Conservation (phyloP, 2,888 invertebrate species). For the Epistrophella euchroma region DNA sequence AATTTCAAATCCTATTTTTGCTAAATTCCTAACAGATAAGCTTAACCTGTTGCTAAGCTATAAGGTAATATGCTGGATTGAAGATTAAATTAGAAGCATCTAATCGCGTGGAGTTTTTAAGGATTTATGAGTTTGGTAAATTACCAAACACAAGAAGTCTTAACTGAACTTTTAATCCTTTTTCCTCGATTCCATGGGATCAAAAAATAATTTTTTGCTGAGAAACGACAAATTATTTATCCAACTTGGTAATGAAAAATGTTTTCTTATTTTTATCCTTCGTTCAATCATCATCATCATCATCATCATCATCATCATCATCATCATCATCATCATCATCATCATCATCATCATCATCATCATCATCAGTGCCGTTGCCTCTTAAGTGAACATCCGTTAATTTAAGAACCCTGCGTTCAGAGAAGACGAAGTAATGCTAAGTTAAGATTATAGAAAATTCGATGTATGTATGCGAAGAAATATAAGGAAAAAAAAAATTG, state of each 20-base stretch:
- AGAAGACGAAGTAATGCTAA: slow-evolving; percentile 21
- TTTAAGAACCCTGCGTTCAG: slow-evolving; percentile 3
- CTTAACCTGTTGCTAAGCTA: slow-evolving; percentile 59
- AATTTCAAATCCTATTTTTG: background rate
- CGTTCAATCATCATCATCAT: slow-evolving; percentile 25
- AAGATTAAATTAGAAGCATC: background rate
- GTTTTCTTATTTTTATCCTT: slow-evolving; percentile 34
- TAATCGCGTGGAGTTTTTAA: background rate
- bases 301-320: background rate
- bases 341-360: slow-evolving; percentile 13
- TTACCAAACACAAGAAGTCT: background rate
- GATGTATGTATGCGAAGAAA: slow-evolving; percentile 9
- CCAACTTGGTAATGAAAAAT: slow-evolving; percentile 51
- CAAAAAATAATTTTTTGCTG: slow-evolving; percentile 48
- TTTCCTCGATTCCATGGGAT: slow-evolving; percentile 22
- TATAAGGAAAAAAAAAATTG: background rate
- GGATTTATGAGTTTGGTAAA: slow-evolving; percentile 8
- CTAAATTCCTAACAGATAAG: slow-evolving; percentile 42
- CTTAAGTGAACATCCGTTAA: slow-evolving; percentile 11
- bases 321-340: slow-evolving; percentile 10
- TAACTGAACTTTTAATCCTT: slow-evolving; percentile 28
- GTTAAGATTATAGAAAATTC: slow-evolving; percentile 41
- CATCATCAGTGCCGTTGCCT: background rate
- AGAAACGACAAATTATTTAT: slow-evolving; percentile 34
- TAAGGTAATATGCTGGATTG: background rate